Conservation (phyloP, 37 sponge, comb jelly and placozoan genomes). For the Aphrocallistes beatrix region DNA sequence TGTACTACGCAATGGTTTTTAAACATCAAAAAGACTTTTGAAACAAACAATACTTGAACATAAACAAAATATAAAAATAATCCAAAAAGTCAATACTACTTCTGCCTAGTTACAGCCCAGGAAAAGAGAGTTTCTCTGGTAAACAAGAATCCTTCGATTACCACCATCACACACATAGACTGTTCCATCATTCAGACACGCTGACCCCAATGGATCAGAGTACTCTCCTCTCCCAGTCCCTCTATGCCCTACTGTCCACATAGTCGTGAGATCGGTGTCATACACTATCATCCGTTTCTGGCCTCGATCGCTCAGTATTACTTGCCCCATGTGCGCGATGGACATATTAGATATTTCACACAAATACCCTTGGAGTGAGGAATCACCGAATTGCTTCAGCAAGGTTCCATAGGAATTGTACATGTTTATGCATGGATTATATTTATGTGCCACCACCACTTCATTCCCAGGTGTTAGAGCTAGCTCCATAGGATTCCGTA, state of each 20-base stretch:
- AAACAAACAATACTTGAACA: no score
- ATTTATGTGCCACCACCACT: background rate
- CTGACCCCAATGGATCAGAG: background rate
- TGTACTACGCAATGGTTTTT: no score
- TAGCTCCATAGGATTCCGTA: background rate
- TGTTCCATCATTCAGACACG: background rate
- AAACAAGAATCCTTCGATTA: background rate
- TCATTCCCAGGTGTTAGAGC: background rate
- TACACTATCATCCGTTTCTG: background rate
- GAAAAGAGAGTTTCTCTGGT: background rate
- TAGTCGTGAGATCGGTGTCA: background rate
- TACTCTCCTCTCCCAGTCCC: background rate
- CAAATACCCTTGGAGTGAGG: background rate
- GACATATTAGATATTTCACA: background rate
- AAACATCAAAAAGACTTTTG: no score
- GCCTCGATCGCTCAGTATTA: background rate
- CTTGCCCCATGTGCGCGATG: background rate
- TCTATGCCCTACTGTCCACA: background rate
- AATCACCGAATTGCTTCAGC: background rate
- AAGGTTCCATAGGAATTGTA: background rate
- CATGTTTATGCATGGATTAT: background rate
- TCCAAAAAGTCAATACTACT: no score
- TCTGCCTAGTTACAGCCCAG: background rate
- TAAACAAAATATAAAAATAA: no score
- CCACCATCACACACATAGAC: background rate